These are phyloP conservation scores for Apamea monoglypha DNA, from an alignment of 2,888 invertebrate species.

Conservation along the genomic window DNA sequence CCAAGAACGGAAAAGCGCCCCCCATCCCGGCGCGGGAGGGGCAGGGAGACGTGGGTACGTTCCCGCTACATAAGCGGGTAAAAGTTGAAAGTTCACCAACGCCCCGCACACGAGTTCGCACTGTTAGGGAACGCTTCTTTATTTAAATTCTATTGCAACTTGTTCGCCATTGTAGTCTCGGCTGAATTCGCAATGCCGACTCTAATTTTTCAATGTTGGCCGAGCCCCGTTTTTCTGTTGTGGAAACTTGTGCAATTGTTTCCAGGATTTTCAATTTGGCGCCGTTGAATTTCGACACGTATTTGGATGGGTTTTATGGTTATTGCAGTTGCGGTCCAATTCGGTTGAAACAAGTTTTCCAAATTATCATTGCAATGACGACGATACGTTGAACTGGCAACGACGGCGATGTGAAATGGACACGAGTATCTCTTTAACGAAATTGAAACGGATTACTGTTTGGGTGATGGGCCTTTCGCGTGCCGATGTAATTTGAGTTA, in stretches of 20 bases:
- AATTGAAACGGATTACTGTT: constrained; percentile 83
- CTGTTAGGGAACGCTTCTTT: constrained; percentile 88
- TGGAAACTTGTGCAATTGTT: constrained; percentile 78
- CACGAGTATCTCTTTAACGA: constrained; percentile 76
- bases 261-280: constrained; percentile 77
- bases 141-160: constrained; percentile 91
- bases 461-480: constrained; percentile 81
- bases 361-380: constrained; percentile 76
- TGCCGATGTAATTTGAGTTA: constrained; percentile 75
- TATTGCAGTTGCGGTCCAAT: constrained; percentile 80
- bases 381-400: constrained; percentile 71
- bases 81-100: constrained; percentile 90
- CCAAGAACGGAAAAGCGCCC: constrained; percentile 86
- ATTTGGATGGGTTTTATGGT: constrained; percentile 75
- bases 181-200: constrained; percentile 82
- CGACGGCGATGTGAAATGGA: constrained; percentile 72
- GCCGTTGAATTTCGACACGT: constrained; percentile 75
- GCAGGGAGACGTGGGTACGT: constrained; percentile 69
- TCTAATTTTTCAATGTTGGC: constrained; percentile 84
- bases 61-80: constrained; percentile 85
- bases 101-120: constrained; percentile 85
- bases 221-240: constrained; percentile 72
- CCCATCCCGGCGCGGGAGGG: constrained; percentile 67
- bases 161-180: constrained; percentile 87
- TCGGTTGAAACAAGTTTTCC: constrained; percentile 78